phyloP scores from a whole-genome alignment of 2,113 vertebrate species.

The Montifringilla adamsi region DNA sequence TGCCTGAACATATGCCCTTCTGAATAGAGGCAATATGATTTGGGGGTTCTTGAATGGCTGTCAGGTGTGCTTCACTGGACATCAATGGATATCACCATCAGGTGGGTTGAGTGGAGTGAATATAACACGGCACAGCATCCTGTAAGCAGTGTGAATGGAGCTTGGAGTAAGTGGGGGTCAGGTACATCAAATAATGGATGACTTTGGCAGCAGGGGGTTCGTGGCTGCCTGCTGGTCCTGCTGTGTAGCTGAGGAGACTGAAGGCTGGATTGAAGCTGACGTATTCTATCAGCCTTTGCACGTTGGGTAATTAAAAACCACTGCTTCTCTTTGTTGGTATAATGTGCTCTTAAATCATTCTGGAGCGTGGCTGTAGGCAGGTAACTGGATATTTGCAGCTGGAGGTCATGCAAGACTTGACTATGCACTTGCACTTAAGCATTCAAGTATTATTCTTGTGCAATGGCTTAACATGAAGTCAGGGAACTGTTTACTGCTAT shows the following conservation, averaged over 20 bases:
- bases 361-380: background rate
- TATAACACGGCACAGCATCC: background rate
- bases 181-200: background rate
- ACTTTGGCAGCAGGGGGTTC: background rate
- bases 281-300: background rate
- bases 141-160: background rate
- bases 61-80: background rate
- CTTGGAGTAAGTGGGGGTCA: background rate
- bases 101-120: background rate
- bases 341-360: background rate
- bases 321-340: background rate
- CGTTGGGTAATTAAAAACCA: background rate
- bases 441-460: background rate
- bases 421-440: conserved; percentile 22
- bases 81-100: background rate
- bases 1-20: background rate
- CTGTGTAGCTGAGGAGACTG: background rate
- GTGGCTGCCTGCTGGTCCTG: background rate
- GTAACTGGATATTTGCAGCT: conserved; percentile 16
- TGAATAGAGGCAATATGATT: background rate
- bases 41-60: background rate
- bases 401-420: conserved; percentile 24
- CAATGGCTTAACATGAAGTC: background rate
- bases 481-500: background rate
- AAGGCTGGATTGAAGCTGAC: background rate